Evolutionary conservation across 2,797 vertebrate species (phyloP).

Genomic region (Lycodopsis pacificus): DNA sequence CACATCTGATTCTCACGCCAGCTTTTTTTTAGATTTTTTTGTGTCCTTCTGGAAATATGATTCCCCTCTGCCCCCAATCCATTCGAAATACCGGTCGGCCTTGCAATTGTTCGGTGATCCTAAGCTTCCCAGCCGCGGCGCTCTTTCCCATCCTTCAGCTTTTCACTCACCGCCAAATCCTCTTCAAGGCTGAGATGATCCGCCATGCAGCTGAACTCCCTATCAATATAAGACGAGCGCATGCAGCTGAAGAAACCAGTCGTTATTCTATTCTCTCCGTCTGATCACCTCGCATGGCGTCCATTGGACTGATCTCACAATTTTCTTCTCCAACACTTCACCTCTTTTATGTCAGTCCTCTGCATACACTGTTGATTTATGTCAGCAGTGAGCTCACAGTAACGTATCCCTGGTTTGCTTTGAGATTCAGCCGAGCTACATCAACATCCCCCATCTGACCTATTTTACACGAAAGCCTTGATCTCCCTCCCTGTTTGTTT

Average conservation of each 20-base stretch:
- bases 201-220: slow-evolving; percentile 35
- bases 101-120: slow-evolving; percentile 49
- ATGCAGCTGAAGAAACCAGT: slow-evolving; percentile 2
- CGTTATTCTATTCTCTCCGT: slow-evolving; percentile 8
- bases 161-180: slow-evolving; percentile 51
- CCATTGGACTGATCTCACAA: neutral
- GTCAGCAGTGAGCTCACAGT: slow-evolving; percentile 37
- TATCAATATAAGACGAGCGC: slow-evolving; percentile 17
- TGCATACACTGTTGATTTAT: slow-evolving; percentile 26
- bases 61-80: slow-evolving; percentile 48
- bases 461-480: slow-evolving; percentile 64
- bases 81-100: slow-evolving; percentile 52
- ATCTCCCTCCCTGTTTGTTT: slow-evolving; percentile 63
- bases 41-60: slow-evolving; percentile 48
- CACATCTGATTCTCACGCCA: slow-evolving; percentile 56
- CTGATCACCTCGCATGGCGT: slow-evolving; percentile 19
- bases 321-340: neutral
- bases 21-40: neutral
- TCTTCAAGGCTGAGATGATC: slow-evolving; percentile 44
- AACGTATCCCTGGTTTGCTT: slow-evolving; percentile 29
- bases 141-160: slow-evolving; percentile 44
- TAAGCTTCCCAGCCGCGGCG: slow-evolving; percentile 45
- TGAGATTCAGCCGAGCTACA: slow-evolving; percentile 43
- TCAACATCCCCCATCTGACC: slow-evolving; percentile 66
- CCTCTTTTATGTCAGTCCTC: neutral